A percentile compares a stretch with the other conserved stretches of the same genome.
Conservation (phyloP, 2,797 vertebrate genomes). For the Podarcis siculus region DNA sequence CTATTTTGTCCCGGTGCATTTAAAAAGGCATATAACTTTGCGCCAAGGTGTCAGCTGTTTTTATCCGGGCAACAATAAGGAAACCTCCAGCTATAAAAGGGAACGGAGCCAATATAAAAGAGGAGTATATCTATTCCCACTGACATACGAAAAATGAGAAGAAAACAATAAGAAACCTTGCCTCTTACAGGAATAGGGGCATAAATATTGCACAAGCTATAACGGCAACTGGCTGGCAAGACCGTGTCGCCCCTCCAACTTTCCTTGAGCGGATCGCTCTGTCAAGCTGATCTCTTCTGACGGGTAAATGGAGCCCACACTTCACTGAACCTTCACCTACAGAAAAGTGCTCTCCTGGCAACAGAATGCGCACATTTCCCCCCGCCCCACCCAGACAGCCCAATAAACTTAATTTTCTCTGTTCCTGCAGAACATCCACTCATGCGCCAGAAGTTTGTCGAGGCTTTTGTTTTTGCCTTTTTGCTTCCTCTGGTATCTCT, state of each 20-base stretch:
- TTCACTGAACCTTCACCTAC: not conserved
- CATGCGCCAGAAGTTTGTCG: not conserved
- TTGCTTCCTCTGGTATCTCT: not conserved
- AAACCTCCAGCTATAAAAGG: not conserved
- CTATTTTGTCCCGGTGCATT: slow-evolving; percentile 9
- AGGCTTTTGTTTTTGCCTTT: not conserved
- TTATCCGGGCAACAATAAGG: not conserved
- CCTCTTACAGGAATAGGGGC: not conserved
- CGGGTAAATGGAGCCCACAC: slow-evolving; percentile 1
- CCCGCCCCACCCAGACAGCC: not conserved
- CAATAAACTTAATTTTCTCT: not conserved
- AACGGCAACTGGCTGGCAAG: slow-evolving; percentile 18
- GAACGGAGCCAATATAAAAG: not conserved
- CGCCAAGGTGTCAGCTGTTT: not conserved
- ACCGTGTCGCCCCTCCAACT: not conserved
- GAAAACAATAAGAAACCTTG: not conserved
- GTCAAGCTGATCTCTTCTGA: slow-evolving; percentile 32
- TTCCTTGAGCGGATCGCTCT: not conserved
- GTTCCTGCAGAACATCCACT: not conserved
- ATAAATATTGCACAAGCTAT: slow-evolving; percentile 43
- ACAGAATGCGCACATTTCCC: not conserved
- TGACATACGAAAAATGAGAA: slow-evolving; percentile 9
- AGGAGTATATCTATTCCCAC: slow-evolving; percentile 12
- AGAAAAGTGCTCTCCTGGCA: slow-evolving; percentile 9
- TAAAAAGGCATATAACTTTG: not conserved